Percentiles rank a stretch among this genome's conserved stretches.
phyloP scores from a whole-genome alignment of 2,888 invertebrate species.

The Piscicola geometra region DNA sequence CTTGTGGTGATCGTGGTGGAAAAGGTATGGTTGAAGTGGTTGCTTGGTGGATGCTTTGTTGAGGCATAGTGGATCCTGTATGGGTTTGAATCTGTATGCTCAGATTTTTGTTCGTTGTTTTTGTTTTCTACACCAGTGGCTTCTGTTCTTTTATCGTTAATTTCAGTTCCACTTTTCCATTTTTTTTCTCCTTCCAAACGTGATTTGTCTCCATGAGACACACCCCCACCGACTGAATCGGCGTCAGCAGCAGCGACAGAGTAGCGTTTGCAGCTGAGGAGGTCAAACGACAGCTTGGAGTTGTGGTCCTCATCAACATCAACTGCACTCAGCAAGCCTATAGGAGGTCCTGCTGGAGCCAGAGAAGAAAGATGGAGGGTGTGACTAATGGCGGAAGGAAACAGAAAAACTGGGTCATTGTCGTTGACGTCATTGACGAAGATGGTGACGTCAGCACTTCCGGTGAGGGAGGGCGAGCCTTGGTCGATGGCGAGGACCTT shows the following conservation, averaged over 20 bases:
- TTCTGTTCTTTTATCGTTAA: background rate
- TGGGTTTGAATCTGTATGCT: background rate
- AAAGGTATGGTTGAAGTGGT: background rate
- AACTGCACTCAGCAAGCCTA: slow-evolving; percentile 36
- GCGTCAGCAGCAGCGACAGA: background rate
- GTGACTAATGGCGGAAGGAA: slow-evolving; percentile 38
- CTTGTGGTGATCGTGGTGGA: background rate
- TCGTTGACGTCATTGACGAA: slow-evolving; percentile 42
- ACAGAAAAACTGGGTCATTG: slow-evolving; percentile 41
- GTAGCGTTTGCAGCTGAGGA: slow-evolving; percentile 28
- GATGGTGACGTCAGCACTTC: slow-evolving; percentile 40
- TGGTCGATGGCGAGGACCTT: slow-evolving; percentile 38
- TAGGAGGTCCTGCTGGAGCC: slow-evolving; percentile 36
- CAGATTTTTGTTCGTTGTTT: background rate
- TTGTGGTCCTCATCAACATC: slow-evolving; percentile 40
- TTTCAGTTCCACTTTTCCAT: background rate
- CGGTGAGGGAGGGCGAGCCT: slow-evolving; percentile 25
- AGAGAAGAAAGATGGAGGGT: slow-evolving; percentile 39
- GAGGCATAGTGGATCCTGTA: too few relatives aligned
- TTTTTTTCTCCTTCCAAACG: background rate
- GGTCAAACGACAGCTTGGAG: slow-evolving; percentile 33
- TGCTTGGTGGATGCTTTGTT: background rate
- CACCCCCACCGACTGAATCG: background rate
- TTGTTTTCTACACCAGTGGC: background rate
- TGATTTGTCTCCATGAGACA: background rate